Evolutionary conservation across 2,888 invertebrate genomes (phyloP).

Genomic region (Oeneis ivallda): DNA sequence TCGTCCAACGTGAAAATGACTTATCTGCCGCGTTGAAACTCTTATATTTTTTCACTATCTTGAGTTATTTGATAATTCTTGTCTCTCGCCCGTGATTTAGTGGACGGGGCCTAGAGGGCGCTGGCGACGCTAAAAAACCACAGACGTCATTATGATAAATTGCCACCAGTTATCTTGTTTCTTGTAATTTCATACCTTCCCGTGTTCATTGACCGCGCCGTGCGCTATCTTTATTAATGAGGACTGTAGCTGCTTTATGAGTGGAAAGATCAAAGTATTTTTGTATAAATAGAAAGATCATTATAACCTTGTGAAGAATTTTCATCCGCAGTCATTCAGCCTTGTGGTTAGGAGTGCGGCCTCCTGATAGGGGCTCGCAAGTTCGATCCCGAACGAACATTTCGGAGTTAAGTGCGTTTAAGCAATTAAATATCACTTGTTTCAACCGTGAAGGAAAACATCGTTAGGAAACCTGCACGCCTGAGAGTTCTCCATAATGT

Average conservation of each 20-base stretch:
- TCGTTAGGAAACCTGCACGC: too few species aligned
- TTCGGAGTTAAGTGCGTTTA: too few species aligned
- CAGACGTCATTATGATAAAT: slow-evolving; percentile 70
- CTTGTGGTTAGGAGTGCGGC: too few species aligned
- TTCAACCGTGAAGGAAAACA: too few species aligned
- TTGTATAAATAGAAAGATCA: neutral
- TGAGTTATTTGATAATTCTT: slow-evolving; percentile 75
- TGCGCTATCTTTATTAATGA: slow-evolving; percentile 23
- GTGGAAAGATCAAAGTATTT: slow-evolving; percentile 9
- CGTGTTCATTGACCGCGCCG: slow-evolving; percentile 41
- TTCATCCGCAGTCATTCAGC: too few species aligned
- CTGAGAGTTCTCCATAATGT: too few species aligned
- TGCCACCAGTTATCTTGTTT: slow-evolving; percentile 52
- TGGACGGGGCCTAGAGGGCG: slow-evolving; percentile 56
- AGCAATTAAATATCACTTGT: too few species aligned
- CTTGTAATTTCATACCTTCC: slow-evolving; percentile 56
- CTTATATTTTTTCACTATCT: slow-evolving; percentile 64
- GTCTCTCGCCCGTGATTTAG: slow-evolving; percentile 68
- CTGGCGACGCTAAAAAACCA: slow-evolving; percentile 53
- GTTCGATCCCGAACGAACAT: too few species aligned
- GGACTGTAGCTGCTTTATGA: slow-evolving; percentile 14
- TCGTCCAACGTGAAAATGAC: slow-evolving; percentile 4
- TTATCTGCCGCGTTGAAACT: neutral
- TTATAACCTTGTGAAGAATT: too few species aligned
- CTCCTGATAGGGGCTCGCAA: too few species aligned